A percentile compares a stretch with the other conserved stretches of the same genome.
phyloP scores from a whole-genome alignment of 2,113 vertebrate species.

The Suricata suricatta region DNA sequence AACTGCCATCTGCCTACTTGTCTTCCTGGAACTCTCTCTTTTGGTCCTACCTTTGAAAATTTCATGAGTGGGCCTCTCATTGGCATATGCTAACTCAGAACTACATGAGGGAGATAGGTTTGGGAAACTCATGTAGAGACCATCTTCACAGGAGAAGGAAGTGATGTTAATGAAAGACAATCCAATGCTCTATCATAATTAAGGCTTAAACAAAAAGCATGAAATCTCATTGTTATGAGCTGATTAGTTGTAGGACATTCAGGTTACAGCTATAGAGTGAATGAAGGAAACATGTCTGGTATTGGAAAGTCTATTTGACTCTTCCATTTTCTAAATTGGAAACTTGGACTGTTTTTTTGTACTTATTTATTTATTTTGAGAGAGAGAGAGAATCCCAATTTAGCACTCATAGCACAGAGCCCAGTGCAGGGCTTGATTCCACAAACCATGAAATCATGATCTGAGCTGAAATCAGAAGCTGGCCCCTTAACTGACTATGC shows the following conservation, averaged over 20 bases:
- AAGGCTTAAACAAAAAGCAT: background rate
- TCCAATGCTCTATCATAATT: background rate
- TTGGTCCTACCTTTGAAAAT: background rate
- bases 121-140: background rate
- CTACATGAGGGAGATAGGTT: background rate
- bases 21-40: background rate
- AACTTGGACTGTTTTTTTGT: too few species aligned
- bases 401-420: too few species aligned
- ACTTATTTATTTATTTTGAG: too few species aligned
- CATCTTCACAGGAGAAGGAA: background rate
- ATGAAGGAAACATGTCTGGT: background rate
- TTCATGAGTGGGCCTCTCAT: background rate
- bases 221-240: background rate
- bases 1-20: background rate
- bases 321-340: background rate
- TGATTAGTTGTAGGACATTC: background rate
- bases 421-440: too few species aligned
- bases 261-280: background rate
- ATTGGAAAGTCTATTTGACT: background rate
- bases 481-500: too few species aligned
- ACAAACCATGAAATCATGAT: too few species aligned
- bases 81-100: background rate
- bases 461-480: too few species aligned
- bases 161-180: background rate
- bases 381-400: too few species aligned